Evolutionary conservation across 2,113 vertebrate genomes (phyloP), one percentile per base, ranked within the genome.

Genomic region (Sporophila hypoxantha): DNA sequence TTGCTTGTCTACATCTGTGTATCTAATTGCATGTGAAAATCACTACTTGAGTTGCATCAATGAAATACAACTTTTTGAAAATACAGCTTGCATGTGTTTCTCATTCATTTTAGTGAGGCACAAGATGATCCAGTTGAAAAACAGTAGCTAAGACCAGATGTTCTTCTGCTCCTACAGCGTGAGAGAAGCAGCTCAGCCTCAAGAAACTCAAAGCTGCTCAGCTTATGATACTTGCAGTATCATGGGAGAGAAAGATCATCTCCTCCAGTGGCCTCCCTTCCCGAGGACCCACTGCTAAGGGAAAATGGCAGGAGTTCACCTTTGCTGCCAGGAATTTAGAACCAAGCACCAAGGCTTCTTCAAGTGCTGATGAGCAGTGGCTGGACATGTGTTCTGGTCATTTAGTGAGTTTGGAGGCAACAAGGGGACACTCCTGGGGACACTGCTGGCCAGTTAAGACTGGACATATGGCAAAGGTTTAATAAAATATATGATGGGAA

Each of bases 91-190:
- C 95, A 95, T 96, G 87, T 96, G 95, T 95, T 96, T 97, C 86
- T 96, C 96, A 96, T 95, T 95, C 93, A 79, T 82, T 92, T 94
- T 55, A 92, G 91, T 85, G 93, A 88, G 85, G 90, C 93, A 93
- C 81, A 89, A 87, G 94, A 96, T 93, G 96, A 96, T 92, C 91
- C 90, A 86, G 91, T 95, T 82, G 95, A 95, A 95, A 95, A 96
- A 95, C 94, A 93, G 95, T 95, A 96, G 96, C 96, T 93, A 94
- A 91, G 84, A 92, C 95, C 95, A 96, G 94, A 96, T 95, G 95
- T 95, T 94, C 85, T 87, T 91, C 92, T 93, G 87, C 19, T 91
- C 75, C 89, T 47, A 55, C 85, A 96, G 94, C 91, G 95, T 81
- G 82, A 95, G 95, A 91, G 93, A 93, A 87, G 94, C 82, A 77